Percentiles rank a stretch among this genome's conserved stretches.
phyloP scores from a whole-genome alignment of 2,113 vertebrate species.

The Ciconia maguari region DNA sequence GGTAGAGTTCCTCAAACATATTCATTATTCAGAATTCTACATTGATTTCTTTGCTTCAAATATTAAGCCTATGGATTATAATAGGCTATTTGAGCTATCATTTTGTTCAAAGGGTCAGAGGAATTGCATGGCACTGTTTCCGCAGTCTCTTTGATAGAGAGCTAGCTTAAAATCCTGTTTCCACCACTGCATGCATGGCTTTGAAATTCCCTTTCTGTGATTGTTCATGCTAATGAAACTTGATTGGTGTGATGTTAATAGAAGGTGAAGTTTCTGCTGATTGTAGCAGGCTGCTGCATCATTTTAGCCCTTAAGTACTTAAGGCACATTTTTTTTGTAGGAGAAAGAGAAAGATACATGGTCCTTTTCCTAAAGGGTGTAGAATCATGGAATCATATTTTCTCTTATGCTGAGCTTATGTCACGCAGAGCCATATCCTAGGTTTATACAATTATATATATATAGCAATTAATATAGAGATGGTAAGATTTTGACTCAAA shows the following conservation, averaged over 20 bases:
- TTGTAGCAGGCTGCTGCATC: neutral
- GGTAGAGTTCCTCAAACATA: neutral
- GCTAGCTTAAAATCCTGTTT: neutral
- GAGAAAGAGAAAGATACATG: neutral
- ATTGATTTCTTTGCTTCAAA: neutral
- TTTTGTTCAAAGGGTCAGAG: neutral
- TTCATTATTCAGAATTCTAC: neutral
- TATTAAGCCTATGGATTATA: neutral
- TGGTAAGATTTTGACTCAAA: neutral
- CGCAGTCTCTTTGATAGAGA: accelerated
- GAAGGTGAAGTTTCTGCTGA: neutral
- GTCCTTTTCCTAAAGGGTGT: neutral
- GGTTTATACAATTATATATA: no score
- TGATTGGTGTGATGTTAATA: neutral
- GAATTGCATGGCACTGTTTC: neutral
- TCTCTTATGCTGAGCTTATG: neutral
- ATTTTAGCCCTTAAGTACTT: neutral
- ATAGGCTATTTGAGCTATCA: neutral
- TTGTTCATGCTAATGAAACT: neutral
- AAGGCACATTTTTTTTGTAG: neutral
- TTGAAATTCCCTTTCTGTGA: neutral
- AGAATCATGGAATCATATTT: neutral
- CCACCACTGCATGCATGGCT: neutral
- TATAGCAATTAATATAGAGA: neutral
- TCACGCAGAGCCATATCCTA: neutral